Evolutionary conservation across 1,140 invertebrate genomes (phyloP).

Genomic region (Zaprionus camerounensis): DNA sequence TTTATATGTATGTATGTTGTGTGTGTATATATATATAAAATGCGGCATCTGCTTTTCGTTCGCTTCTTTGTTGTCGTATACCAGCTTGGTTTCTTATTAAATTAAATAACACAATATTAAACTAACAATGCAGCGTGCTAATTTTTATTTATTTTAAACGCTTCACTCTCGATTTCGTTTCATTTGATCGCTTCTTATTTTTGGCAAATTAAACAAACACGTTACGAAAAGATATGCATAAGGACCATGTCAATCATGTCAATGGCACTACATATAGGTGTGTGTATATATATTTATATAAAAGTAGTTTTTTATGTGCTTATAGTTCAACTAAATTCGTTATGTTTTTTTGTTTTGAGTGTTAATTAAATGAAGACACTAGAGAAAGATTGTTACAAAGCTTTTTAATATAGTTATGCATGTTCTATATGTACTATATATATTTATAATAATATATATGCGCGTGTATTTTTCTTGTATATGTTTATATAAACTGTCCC

Average conservation of each 20-base stretch:
- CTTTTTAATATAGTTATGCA: slow-evolving; percentile 35
- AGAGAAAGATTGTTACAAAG: slow-evolving; percentile 65
- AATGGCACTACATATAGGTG: slow-evolving; percentile 60
- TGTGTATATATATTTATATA: slow-evolving; percentile 24
- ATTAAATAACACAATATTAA: slow-evolving; percentile 79
- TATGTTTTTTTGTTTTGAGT: slow-evolving; percentile 43
- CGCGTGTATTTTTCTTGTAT: slow-evolving; percentile 43
- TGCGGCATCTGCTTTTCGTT: slow-evolving; percentile 50
- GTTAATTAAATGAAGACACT: slow-evolving; percentile 48
- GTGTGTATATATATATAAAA: slow-evolving; percentile 60
- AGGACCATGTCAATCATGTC: slow-evolving; percentile 60
- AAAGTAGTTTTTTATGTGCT: slow-evolving; percentile 54
- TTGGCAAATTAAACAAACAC: slow-evolving; percentile 53
- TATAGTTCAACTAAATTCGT: slow-evolving; percentile 80
- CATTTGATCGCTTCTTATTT: slow-evolving; percentile 26
- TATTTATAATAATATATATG: slow-evolving; percentile 9
- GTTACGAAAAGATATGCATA: slow-evolving; percentile 73
- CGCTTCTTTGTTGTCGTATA: slow-evolving; percentile 53
- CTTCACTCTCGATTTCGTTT: slow-evolving; percentile 31
- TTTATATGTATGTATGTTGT: slow-evolving; percentile 48
- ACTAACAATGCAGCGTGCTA: slow-evolving; percentile 73
- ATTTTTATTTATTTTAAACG: slow-evolving; percentile 34
- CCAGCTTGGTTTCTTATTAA: slow-evolving; percentile 72
- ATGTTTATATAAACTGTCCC: slow-evolving; percentile 58
- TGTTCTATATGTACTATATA: slow-evolving; percentile 12